Base-by-base conservation (phyloP, 2,888 invertebrate species). In the Eurytoma californica region DNA sequence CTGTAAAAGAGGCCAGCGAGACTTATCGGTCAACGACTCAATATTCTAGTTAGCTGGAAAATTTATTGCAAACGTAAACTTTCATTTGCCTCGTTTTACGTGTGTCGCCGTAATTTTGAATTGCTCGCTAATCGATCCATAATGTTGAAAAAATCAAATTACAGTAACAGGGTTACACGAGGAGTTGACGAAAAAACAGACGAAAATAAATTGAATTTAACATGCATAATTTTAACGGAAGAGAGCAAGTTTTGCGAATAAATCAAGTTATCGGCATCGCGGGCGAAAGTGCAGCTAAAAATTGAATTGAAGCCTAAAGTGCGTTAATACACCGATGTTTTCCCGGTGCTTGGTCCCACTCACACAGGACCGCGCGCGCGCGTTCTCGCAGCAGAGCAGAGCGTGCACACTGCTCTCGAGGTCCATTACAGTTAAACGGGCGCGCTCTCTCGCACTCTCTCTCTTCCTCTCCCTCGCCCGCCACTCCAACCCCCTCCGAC, bases 361-460 rank as follows among this genome's bases (percentile, higher is more conserved):
- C 49, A 49, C 20, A 66, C 20, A 20, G 20, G 12, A 14, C 65
- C 2, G 16, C 1, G 16, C 2, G 16, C 1, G 16, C n/a, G 18
- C 47, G 65, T 7, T 18, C 39, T 7, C 9, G 47, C 47, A 47
- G 16, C 14, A 24, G 14, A 16, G n/a, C 39, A 7, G 39, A 39
- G 39, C 39, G 39, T 9, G 39, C 39, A 39, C 12, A 28, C 47
- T 12, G 3, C 68, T 68, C 60, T 75, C 67, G 68, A 60, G 68
- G 75, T 69, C 75, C 75, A 76, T 69, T 69, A 76, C 66, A 66
- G 57, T 74, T 74, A 66, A 74, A 65, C 53, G 63, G 53, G 28
- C 72, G 39, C 47, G n/a, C 4, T 47, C 63, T 2, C 53, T 30
- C 73, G 47, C 13, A 18, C 58, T 53, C 53, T 65, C 65, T 70